These are phyloP conservation scores for Heterocephalus glaber DNA, from an alignment of 2,113 vertebrate genomes.

Conservation along the genomic window DNA sequence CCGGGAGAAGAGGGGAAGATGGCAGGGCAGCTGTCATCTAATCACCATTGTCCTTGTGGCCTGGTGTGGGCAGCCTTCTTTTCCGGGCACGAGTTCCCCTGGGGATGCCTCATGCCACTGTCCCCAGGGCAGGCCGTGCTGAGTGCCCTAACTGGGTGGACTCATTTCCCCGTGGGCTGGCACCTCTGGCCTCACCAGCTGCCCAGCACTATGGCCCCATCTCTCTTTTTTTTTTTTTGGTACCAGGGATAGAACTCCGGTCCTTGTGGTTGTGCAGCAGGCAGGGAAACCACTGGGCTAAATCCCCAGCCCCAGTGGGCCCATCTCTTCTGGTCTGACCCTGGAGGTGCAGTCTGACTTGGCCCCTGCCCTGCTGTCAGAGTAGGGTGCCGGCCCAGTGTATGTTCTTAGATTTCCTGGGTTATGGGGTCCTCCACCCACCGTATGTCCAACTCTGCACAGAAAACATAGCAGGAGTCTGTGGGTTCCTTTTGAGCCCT, in stretches of 20 bases:
- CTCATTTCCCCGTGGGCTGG: not conserved
- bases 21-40: not conserved
- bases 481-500: too few species aligned
- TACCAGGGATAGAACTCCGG: too few species aligned
- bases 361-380: not conserved
- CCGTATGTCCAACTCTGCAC: fast-evolving
- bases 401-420: not conserved
- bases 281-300: too few species aligned
- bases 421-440: fast-evolving
- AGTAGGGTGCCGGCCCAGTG: fast-evolving
- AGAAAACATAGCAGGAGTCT: not conserved
- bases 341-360: not conserved
- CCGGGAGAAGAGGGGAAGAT: too few species aligned
- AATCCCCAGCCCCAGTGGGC: too few species aligned
- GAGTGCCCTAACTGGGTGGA: not conserved
- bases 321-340: not conserved
- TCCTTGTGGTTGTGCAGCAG: too few species aligned
- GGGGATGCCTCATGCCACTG: not conserved
- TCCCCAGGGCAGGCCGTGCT: not conserved
- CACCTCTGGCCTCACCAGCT: not conserved
- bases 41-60: not conserved
- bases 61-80: fast-evolving
- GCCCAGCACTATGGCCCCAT: fast-evolving
- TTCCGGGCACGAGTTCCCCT: not conserved
- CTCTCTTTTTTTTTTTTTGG: too few species aligned